phyloP scores from a whole-genome alignment of 2,797 vertebrate species.

The Anguilla obscura region DNA sequence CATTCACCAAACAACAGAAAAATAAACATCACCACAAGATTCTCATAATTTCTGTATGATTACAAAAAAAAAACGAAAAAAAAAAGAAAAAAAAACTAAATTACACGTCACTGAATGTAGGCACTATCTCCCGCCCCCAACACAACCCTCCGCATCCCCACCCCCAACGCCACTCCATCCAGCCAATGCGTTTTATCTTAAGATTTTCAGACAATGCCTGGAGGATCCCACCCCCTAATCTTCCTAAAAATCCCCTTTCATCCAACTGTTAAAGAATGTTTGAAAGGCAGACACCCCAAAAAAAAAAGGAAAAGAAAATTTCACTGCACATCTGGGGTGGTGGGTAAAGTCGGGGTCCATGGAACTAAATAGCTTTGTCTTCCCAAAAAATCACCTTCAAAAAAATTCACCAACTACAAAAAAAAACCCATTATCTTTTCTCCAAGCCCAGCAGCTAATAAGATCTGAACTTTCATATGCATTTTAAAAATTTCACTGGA shows the following conservation, averaged over 20 bases:
- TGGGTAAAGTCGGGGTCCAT: conserved; percentile 54
- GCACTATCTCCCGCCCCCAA: conserved; percentile 20
- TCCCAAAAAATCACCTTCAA: conserved; percentile 83
- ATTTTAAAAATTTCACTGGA: not conserved
- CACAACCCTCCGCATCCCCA: conserved; percentile 29
- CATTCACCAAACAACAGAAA: not conserved
- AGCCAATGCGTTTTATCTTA: conserved; percentile 81
- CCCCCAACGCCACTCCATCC: conserved; percentile 45
- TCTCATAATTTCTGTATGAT: conserved; percentile 32
- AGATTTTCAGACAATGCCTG: conserved; percentile 93
- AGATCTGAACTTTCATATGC: too few species aligned
- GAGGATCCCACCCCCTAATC: conserved; percentile 92
- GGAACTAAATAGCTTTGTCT: conserved; percentile 78
- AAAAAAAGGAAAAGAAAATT: conserved; percentile 46
- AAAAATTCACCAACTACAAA: too few species aligned
- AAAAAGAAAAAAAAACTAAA: not conserved
- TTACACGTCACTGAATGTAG: conserved; percentile 23
- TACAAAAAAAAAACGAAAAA: not conserved
- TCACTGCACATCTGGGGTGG: conserved; percentile 75
- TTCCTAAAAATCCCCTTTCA: conserved; percentile 87
- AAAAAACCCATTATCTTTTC: not conserved
- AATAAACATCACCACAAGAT: conserved; percentile 12
- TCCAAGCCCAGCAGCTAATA: not conserved
- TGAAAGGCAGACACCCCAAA: conserved; percentile 86
- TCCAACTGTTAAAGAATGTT: conserved; percentile 91